phyloP scores from a whole-genome alignment of 1,140 invertebrate species.

The Steinernema feltiae region DNA sequence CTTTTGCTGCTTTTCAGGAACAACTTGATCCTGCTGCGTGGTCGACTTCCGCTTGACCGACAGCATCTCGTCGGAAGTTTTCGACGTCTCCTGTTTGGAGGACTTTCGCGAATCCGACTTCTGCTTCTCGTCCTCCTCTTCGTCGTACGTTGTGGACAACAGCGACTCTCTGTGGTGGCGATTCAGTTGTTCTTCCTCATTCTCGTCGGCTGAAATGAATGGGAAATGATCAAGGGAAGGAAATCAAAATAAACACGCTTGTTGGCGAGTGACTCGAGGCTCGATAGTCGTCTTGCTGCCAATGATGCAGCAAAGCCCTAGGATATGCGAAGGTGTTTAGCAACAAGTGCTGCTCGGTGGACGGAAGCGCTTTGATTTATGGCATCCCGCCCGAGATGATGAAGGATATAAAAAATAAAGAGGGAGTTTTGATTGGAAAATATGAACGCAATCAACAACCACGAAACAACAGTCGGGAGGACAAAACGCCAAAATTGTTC shows the following conservation, averaged over 20 bases:
- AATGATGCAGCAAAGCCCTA: no score
- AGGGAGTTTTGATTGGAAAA: no score
- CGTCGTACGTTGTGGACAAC: background rate
- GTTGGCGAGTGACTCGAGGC: no score
- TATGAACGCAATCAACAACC: no score
- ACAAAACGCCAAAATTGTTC: no score
- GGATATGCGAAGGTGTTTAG: no score
- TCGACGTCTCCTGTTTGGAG: background rate
- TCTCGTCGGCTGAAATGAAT: slow-evolving; percentile 18
- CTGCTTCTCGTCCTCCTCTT: background rate
- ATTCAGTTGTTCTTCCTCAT: background rate
- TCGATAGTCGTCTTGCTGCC: no score
- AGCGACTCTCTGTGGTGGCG: background rate
- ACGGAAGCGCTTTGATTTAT: background rate
- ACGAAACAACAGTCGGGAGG: no score
- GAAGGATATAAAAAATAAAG: background rate
- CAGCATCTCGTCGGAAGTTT: background rate
- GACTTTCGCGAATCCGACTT: background rate
- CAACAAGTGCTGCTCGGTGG: background rate
- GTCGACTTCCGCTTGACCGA: slow-evolving; percentile 17
- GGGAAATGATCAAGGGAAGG: background rate
- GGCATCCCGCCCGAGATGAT: background rate
- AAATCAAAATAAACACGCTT: no score
- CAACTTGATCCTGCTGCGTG: slow-evolving; percentile 28
- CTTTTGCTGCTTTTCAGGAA: slow-evolving; percentile 33